Evolutionary conservation across 2,888 invertebrate genomes (phyloP), one percentile per base, ranked within the genome.

Genomic region (Drosophila austrosaltans): DNA sequence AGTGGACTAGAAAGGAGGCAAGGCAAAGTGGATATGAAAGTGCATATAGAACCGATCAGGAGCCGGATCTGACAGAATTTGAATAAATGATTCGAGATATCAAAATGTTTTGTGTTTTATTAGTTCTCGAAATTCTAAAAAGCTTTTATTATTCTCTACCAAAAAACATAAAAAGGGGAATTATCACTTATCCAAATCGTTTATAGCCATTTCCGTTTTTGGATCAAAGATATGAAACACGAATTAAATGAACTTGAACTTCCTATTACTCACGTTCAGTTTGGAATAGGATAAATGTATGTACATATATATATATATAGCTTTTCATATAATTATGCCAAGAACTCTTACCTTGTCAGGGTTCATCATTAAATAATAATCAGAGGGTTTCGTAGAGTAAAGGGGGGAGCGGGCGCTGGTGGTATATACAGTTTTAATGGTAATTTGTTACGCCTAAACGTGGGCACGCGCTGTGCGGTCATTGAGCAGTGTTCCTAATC

Each of bases 381-480:
- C 80, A 87, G 72, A 25, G 36, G 32, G 48, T 8, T 20, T 61
- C 69, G 54, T 67, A 53, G 36, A 20, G 60, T 63, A 32, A 54
- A 25, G 12, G 22, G 32, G 12, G 63, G 3, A 53, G 22, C 60
- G 53, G 16, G 7, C 40, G 48, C 16, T 16, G 42, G 39, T 30
- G 59, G 32, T 36, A 48, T 39, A 44, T 54, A 65, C 76, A 74
- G 75, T 81, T 86, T 48, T 84, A 88, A 78, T 82, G 79, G 89
- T 89, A 91, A 91, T 91, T 91, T 90, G 91, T 91, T 91, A 89
- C 91, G 91, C 91, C 91, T 91, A 91, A 91, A 90, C 84, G 89
- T 87, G 82, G 79, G 83, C 91, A 91, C 91, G 89, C 91, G 87
- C 77, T 70, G 44, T 63, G 63, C 75, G 75, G 69, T 75, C 75